Percentiles rank a stretch among this genome's conserved stretches.
Evolutionary conservation across 2,113 vertebrate species (phyloP).

Genomic region (Cyprinus carpio): DNA sequence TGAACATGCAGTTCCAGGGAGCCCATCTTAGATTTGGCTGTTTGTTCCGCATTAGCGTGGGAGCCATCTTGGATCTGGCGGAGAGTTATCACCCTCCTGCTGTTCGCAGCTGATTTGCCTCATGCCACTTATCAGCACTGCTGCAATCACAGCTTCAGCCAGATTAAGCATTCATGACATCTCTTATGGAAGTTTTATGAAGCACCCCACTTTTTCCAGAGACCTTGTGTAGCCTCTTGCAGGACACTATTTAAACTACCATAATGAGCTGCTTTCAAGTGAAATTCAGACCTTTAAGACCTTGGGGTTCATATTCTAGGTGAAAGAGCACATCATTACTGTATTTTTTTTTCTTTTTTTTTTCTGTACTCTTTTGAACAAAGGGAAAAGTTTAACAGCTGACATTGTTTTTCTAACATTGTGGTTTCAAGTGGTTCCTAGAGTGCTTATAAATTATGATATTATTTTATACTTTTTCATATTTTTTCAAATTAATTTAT

Average conservation of each 20-base stretch:
- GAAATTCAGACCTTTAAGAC: not conserved
- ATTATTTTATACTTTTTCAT: too few species aligned
- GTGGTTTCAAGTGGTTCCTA: not conserved
- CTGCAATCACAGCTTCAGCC: conserved; percentile 46
- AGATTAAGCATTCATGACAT: conserved; percentile 48
- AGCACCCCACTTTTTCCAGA: conserved; percentile 16
- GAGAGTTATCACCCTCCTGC: conserved; percentile 50
- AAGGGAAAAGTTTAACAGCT: not conserved
- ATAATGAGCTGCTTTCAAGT: conserved; percentile 7
- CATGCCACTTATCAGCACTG: conserved; percentile 53
- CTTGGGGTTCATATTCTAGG: not conserved
- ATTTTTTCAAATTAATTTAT: too few species aligned
- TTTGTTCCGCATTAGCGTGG: conserved; percentile 8
- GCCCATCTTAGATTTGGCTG: conserved; percentile 38
- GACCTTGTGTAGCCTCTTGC: conserved; percentile 13
- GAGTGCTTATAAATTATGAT: too few species aligned
- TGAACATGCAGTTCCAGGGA: conserved; percentile 17
- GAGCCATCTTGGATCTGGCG: conserved; percentile 43
- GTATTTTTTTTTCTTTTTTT: too few species aligned
- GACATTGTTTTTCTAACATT: not conserved
- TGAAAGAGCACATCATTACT: not conserved
- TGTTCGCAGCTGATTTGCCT: conserved; percentile 56
- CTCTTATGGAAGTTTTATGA: conserved; percentile 29
- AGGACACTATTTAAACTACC: conserved; percentile 4
- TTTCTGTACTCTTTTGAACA: not conserved